A percentile compares a stretch with the other conserved stretches of the same genome.
Conservation (phyloP, 1,140 invertebrate genomes). For the Arion vulgaris region DNA sequence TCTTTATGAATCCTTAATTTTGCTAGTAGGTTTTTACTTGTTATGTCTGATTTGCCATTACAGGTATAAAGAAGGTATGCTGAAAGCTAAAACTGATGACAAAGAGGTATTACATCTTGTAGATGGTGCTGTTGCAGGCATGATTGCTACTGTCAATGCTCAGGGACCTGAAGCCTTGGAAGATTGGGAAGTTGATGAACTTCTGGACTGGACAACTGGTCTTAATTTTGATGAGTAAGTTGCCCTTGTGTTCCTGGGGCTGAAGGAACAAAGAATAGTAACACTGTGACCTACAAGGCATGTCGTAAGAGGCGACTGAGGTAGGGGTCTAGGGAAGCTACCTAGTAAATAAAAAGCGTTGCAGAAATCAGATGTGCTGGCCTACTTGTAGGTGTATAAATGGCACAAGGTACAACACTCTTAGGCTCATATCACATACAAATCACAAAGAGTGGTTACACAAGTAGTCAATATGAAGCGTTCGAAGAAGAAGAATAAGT, state of each 20-base stretch:
- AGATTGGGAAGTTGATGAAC: slow-evolving; percentile 73
- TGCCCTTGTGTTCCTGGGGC: neutral
- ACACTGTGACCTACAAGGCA: neutral
- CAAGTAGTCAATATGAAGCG: too few species aligned
- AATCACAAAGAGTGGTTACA: too few species aligned
- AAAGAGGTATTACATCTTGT: slow-evolving; percentile 67
- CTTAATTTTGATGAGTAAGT: slow-evolving; percentile 72
- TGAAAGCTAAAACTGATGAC: slow-evolving; percentile 67
- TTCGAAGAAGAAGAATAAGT: too few species aligned
- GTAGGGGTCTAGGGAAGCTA: too few species aligned
- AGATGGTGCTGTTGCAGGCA: slow-evolving; percentile 69
- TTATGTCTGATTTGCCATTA: too few species aligned
- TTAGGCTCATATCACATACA: too few species aligned
- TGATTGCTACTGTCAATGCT: slow-evolving; percentile 68
- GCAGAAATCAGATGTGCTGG: too few species aligned
- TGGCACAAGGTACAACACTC: too few species aligned
- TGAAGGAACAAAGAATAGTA: neutral
- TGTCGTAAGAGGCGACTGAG: too few species aligned
- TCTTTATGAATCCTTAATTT: too few species aligned
- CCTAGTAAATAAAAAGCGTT: neutral
- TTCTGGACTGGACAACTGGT: slow-evolving; percentile 71
- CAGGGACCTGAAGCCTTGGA: slow-evolving; percentile 67
- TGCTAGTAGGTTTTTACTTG: too few species aligned
- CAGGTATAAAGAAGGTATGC: slow-evolving; percentile 71
- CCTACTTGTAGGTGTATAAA: too few species aligned